phyloP scores from a whole-genome alignment of 1,140 invertebrate species.

The Teleogryllus occipitalis region DNA sequence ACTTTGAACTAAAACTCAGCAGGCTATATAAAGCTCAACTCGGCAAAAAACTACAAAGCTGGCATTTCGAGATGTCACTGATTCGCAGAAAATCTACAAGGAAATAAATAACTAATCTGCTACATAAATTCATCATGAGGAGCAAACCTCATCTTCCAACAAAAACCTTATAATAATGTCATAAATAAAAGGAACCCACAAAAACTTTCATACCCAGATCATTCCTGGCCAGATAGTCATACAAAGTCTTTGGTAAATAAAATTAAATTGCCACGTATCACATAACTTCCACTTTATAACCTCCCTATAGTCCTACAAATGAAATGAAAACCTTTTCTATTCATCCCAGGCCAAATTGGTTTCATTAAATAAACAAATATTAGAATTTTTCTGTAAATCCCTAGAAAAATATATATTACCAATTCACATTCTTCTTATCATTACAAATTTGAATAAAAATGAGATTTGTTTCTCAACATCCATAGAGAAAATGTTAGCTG shows the following conservation, averaged over 20 bases:
- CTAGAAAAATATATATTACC: slow-evolving; percentile 1
- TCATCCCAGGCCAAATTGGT: neutral
- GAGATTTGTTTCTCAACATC: neutral
- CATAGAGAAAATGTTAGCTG: neutral
- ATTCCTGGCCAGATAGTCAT: neutral
- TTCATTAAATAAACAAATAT: neutral
- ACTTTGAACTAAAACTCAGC: too few species aligned
- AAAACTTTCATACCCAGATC: neutral
- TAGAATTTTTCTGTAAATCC: neutral
- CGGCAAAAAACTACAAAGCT: too few species aligned
- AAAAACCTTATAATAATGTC: too few species aligned
- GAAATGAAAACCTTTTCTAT: neutral
- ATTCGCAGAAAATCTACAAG: too few species aligned
- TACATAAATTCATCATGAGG: too few species aligned
- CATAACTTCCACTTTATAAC: neutral
- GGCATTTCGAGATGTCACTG: too few species aligned
- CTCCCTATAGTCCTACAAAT: neutral
- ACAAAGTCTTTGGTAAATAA: neutral
- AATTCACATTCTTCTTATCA: neutral
- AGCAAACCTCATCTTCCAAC: too few species aligned
- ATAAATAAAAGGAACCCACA: neutral
- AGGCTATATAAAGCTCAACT: too few species aligned
- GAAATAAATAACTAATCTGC: too few species aligned
- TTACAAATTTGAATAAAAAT: slow-evolving; percentile 2
- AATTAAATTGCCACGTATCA: neutral